Conservation (phyloP, 2,797 vertebrate species). For the Cuculus canorus region DNA sequence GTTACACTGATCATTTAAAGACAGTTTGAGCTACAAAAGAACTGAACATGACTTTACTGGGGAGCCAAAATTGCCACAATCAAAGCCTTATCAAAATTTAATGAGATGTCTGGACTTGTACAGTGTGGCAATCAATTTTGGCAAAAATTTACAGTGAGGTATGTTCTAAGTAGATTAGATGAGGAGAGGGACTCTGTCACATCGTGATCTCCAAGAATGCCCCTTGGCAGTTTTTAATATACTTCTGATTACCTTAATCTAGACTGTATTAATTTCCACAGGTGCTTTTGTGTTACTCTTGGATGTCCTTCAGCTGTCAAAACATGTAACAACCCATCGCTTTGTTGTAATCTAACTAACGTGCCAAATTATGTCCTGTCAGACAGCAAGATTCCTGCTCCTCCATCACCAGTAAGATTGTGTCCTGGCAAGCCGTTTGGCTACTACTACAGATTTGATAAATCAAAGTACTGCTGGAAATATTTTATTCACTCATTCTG, state of each 20-base stretch:
- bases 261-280: not conserved
- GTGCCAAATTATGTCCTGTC: not conserved
- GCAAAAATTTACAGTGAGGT: not conserved
- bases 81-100: not conserved
- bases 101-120: not conserved
- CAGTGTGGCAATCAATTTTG: not conserved
- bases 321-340: not conserved
- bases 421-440: not conserved
- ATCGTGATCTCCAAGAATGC: not conserved
- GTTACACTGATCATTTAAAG: not conserved
- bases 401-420: not conserved
- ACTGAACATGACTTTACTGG: not conserved
- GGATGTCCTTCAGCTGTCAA: not conserved
- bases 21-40: not conserved
- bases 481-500: not conserved
- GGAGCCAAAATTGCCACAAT: not conserved
- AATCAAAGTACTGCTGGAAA: not conserved
- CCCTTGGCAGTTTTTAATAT: not conserved
- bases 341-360: not conserved
- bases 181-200: not conserved
- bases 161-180: not conserved
- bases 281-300: not conserved
- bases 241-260: not conserved
- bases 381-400: not conserved
- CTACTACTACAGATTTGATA: not conserved